A percentile compares a stretch with the other conserved stretches of the same genome.
phyloP scores from a whole-genome alignment of 2,797 vertebrate species.

The Otolemur crassicaudatus region DNA sequence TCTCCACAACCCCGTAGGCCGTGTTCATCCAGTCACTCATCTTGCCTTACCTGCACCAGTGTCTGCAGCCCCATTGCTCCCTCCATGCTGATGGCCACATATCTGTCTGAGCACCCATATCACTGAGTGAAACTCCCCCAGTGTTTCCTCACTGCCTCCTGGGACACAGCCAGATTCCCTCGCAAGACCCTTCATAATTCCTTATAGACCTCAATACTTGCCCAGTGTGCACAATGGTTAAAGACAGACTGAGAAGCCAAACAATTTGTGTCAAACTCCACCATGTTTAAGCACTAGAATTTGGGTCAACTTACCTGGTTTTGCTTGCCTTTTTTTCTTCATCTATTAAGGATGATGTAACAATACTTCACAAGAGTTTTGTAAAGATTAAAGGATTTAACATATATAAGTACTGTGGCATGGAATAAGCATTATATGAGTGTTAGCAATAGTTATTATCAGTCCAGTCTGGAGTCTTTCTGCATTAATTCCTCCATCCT shows the following conservation, averaged over 20 bases:
- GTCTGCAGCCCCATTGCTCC: fast-evolving
- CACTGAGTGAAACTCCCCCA: neutral
- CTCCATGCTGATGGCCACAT: neutral
- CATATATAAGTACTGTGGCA: neutral
- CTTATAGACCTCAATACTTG: neutral
- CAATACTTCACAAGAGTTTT: neutral
- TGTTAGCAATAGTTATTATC: neutral
- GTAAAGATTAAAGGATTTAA: neutral
- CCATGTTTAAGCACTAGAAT: neutral
- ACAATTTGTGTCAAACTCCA: neutral
- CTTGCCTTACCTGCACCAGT: neutral
- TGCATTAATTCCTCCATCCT: neutral
- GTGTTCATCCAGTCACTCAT: neutral
- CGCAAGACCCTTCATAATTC: neutral
- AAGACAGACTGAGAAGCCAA: neutral
- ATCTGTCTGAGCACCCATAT: neutral
- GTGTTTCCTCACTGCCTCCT: neutral
- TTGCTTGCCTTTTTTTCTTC: neutral
- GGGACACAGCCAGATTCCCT: neutral
- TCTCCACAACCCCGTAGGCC: neutral
- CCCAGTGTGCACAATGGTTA: neutral
- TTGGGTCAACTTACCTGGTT: neutral
- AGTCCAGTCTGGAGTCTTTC: neutral
- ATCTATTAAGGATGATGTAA: neutral
- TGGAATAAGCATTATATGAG: neutral